Conservation (phyloP, 2,113 vertebrate genomes). For the Albula goreensis region DNA sequence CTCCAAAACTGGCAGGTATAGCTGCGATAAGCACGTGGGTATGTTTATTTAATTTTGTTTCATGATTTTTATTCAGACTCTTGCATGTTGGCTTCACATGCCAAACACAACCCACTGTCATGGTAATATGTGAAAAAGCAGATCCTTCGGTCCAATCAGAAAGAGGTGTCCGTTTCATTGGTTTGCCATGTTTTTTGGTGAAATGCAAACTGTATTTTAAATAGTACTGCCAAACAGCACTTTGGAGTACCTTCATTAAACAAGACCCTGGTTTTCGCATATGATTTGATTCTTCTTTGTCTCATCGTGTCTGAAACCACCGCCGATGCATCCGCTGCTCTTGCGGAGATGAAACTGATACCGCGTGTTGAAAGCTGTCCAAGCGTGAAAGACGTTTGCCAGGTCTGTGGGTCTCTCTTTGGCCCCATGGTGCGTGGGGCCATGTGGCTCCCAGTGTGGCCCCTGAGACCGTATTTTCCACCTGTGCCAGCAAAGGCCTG, state of each 20-base stretch:
- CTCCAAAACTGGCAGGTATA: neutral
- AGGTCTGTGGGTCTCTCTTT: constrained; percentile 66
- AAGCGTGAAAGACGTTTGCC: constrained; percentile 44
- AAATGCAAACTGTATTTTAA: too few relatives aligned
- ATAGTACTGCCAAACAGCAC: too few relatives aligned
- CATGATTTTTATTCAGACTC: too few relatives aligned
- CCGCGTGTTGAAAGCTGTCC: constrained; percentile 49
- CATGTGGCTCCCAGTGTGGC: constrained; percentile 80
- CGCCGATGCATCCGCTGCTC: constrained; percentile 34
- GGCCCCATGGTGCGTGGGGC: constrained; percentile 74
- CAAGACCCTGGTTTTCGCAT: constrained; percentile 6
- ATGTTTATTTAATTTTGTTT: too few relatives aligned
- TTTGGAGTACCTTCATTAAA: neutral
- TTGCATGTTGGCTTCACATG: too few relatives aligned
- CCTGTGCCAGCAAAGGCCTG: constrained; percentile 69
- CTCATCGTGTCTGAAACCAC: constrained; percentile 30
- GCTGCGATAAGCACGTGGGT: too few relatives aligned
- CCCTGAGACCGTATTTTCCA: constrained; percentile 70
- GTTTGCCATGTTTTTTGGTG: too few relatives aligned
- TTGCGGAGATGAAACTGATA: constrained; percentile 47
- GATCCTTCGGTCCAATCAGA: too few relatives aligned
- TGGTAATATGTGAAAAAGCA: too few relatives aligned
- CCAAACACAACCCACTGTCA: too few relatives aligned
- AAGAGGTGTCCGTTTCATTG: too few relatives aligned
- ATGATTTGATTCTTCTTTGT: constrained; percentile 40